These are phyloP conservation scores for Tinea trinotella DNA, from an alignment of 2,888 invertebrate species.

Conservation along the genomic window DNA sequence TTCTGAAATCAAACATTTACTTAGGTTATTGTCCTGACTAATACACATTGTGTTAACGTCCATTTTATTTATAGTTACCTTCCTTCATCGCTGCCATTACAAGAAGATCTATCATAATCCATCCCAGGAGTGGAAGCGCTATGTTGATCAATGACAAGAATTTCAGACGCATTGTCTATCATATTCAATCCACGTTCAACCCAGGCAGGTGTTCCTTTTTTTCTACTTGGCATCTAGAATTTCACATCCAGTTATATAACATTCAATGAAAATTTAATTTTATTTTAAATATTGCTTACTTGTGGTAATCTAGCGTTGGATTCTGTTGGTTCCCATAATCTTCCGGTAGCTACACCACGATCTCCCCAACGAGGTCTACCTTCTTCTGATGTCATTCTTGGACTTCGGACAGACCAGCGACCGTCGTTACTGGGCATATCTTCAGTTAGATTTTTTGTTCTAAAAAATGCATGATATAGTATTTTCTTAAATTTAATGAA, in stretches of 20 bases:
- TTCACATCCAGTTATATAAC: too few relatives aligned
- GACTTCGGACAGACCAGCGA: constrained; percentile 52
- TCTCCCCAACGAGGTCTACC: constrained; percentile 84
- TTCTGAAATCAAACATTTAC: constrained; percentile 44
- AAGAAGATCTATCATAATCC: constrained; percentile 59
- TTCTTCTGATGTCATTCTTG: constrained; percentile 56
- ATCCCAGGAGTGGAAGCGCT: constrained; percentile 57
- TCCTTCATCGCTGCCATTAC: constrained; percentile 63
- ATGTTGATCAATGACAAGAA: constrained; percentile 72
- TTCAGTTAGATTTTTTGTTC: neutral
- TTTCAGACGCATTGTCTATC: constrained; percentile 65
- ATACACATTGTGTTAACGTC: neutral
- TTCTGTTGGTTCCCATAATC: constrained; percentile 76
- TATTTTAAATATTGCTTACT: constrained; percentile 32
- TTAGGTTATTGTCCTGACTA: neutral
- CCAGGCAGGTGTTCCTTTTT: constrained; percentile 70
- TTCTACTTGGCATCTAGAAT: constrained; percentile 61
- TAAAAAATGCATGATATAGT: too few relatives aligned
- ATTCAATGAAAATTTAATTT: too few relatives aligned
- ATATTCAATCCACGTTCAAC: constrained; percentile 71
- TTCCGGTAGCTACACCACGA: constrained; percentile 76
- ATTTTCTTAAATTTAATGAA: too few relatives aligned
- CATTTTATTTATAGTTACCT: constrained; percentile 38
- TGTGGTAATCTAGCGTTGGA: constrained; percentile 63
- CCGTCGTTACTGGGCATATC: constrained; percentile 30